Conservation (phyloP, 2,888 invertebrate species). For the Alcis repandata region DNA sequence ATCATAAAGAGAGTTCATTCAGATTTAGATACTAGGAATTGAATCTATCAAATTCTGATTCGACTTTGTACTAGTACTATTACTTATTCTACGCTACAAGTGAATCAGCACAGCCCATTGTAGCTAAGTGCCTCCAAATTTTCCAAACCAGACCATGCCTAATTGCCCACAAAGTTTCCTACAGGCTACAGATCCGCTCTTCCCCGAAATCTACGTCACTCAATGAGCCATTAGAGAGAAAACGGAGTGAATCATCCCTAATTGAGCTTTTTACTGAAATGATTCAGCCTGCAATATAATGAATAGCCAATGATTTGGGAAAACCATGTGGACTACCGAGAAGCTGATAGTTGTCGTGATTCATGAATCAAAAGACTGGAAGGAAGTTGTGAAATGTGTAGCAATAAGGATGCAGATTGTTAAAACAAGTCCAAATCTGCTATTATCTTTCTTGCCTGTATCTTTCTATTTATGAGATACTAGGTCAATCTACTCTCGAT, state of each 20-base stretch:
- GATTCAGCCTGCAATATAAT: constrained; percentile 59
- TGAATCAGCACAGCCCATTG: neutral
- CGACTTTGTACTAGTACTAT: neutral
- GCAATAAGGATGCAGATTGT: neutral
- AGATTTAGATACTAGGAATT: too few relatives aligned
- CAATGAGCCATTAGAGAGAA: constrained; percentile 55
- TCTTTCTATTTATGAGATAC: too few relatives aligned
- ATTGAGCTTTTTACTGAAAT: constrained; percentile 61
- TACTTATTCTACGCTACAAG: neutral
- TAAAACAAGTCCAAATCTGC: too few relatives aligned
- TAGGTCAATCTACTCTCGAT: too few relatives aligned
- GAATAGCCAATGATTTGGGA: constrained; percentile 54
- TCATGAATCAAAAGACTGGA: constrained; percentile 26
- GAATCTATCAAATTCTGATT: too few relatives aligned
- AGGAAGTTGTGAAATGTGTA: constrained; percentile 21
- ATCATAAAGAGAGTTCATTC: too few relatives aligned
- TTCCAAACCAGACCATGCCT: constrained; percentile 28
- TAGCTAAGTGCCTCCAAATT: constrained; percentile 3
- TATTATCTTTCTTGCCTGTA: too few relatives aligned
- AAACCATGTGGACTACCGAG: constrained; percentile 53
- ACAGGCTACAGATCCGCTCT: constrained; percentile 45
- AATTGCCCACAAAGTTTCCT: constrained; percentile 32
- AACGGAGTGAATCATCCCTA: constrained; percentile 60
- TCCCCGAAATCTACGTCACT: constrained; percentile 61
- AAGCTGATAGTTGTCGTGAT: constrained; percentile 35